These are phyloP conservation scores for Quadroppia sp. DNA, from an alignment of 2,888 invertebrate species.

Conservation along the genomic window DNA sequence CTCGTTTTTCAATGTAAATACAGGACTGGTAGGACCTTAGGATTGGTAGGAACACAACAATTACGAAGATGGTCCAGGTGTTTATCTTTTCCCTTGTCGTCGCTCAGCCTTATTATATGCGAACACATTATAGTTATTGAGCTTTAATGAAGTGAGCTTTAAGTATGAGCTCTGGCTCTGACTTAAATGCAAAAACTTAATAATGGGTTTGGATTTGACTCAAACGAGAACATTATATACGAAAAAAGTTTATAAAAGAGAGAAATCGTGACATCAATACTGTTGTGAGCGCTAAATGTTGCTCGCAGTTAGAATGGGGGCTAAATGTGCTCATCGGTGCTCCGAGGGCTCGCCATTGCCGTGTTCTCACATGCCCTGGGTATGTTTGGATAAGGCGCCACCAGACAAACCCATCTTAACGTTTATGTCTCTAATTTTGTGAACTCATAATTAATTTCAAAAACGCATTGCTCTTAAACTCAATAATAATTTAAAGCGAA, in stretches of 20 bases:
- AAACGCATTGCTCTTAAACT: constrained; percentile 7
- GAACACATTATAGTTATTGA: constrained; percentile 25
- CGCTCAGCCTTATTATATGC: constrained; percentile 14
- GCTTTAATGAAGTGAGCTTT: constrained; percentile 32
- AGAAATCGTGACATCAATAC: constrained; percentile 31
- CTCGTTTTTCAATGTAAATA: not conserved
- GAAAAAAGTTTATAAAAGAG: not conserved
- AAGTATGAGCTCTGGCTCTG: not conserved
- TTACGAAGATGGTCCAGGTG: constrained; percentile 30
- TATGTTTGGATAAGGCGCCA: constrained; percentile 37
- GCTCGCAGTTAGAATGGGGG: not conserved
- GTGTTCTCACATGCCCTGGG: not conserved
- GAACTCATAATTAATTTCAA: constrained; percentile 35
- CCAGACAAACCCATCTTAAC: constrained; percentile 34
- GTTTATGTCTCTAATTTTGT: constrained; percentile 32
- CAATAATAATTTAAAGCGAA: constrained; percentile 27
- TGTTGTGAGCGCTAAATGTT: not conserved
- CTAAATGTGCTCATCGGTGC: not conserved
- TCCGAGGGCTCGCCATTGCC: not conserved
- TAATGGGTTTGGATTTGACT: constrained; percentile 13
- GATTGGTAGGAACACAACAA: not conserved
- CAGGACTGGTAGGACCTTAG: not conserved
- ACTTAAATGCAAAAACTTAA: constrained; percentile 28
- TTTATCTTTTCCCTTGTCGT: constrained; percentile 30
- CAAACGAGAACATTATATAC: not conserved